Base-by-base conservation (phyloP, 1,140 invertebrate genomes). In the Bicyclus anynana region DNA sequence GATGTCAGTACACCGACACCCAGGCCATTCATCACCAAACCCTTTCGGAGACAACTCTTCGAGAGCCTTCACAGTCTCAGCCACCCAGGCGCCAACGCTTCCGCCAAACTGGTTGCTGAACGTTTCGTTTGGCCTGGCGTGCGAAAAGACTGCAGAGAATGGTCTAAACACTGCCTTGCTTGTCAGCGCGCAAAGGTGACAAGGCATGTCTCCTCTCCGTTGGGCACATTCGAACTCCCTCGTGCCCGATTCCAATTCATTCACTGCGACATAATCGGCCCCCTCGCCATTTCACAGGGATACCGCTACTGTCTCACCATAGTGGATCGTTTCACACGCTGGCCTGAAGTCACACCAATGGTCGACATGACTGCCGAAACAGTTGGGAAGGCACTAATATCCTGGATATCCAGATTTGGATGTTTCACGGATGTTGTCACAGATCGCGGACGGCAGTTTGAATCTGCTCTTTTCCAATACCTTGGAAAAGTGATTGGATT, bases 91-190 rank as follows among this genome's bases (percentile, higher is more conserved):
- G n/a, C n/a, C n/a, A n/a, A 64, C 18, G 49, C 56, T 9, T 51
- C 46, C 0, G 62, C 35, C 4, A 38, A 59, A n/a, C 18, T 64
- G 14, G 18, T 64, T 14, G 52, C 62, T 4, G 33, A 40, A 3
- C 26, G 62, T 2, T 64, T 64, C n/a, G 42, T 64, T 5, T 64
- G 56, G 62, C 53, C 62, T 1, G 53, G 56, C 2, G 42, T 59
- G 13, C 18, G 51, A 9, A 57, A 57, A 33, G 61, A 63, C n/a
- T 63, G 55, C 18, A 20, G 51, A 16, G 52, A 54, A 7, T 58
- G 61, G 61, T 18, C 55, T 4, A 21, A 29, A 18, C 7, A 26
- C 13, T 63, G 61, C 33, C 7, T 63, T 4, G 9, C 50, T 2
- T 63, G 61, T 17, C 61, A 63, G n/a, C 51, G 55, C 9, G 61